Percentiles rank a stretch among this genome's conserved stretches.
Evolutionary conservation across 2,113 vertebrate genomes (phyloP).

Genomic region (Neotoma lepida): DNA sequence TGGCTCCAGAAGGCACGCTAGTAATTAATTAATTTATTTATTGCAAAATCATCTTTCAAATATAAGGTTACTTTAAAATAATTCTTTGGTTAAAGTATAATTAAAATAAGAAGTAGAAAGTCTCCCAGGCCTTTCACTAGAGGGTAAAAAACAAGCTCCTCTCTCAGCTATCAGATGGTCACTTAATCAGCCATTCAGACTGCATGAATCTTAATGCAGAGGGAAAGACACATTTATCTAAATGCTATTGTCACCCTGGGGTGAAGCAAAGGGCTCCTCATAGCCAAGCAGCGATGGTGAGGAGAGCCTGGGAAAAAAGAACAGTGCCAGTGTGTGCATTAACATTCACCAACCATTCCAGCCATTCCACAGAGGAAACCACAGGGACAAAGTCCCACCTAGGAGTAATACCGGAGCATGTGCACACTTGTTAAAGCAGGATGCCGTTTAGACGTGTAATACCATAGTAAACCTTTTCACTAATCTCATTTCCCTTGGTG

Average conservation of each 20-base stretch:
- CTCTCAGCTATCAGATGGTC: slow-evolving; percentile 61
- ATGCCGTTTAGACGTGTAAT: background rate
- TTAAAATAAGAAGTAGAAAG: slow-evolving; percentile 74
- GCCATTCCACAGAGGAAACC: background rate
- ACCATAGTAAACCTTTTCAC: background rate
- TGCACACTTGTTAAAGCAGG: background rate
- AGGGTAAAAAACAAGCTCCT: slow-evolving; percentile 48
- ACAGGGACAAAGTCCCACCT: background rate
- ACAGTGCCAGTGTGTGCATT: background rate
- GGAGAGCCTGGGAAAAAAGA: slow-evolving; percentile 25
- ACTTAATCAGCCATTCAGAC: slow-evolving; percentile 60
- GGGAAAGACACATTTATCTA: slow-evolving; percentile 60
- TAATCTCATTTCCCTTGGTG: slow-evolving; percentile 41
- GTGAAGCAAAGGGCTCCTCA: slow-evolving; percentile 24
- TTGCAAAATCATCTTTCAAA: slow-evolving; percentile 70
- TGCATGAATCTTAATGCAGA: slow-evolving; percentile 66
- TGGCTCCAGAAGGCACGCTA: slow-evolving; percentile 19
- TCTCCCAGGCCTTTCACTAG: background rate
- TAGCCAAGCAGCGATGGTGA: background rate
- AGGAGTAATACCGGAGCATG: slow-evolving; percentile 6
- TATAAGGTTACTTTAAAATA: slow-evolving; percentile 73
- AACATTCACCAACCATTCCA: background rate
- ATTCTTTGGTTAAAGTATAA: slow-evolving; percentile 80
- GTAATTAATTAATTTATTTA: slow-evolving; percentile 32
- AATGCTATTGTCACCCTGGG: background rate